Evolutionary conservation across 1,140 invertebrate genomes (phyloP).

Genomic region (Saccostrea cuccullata): DNA sequence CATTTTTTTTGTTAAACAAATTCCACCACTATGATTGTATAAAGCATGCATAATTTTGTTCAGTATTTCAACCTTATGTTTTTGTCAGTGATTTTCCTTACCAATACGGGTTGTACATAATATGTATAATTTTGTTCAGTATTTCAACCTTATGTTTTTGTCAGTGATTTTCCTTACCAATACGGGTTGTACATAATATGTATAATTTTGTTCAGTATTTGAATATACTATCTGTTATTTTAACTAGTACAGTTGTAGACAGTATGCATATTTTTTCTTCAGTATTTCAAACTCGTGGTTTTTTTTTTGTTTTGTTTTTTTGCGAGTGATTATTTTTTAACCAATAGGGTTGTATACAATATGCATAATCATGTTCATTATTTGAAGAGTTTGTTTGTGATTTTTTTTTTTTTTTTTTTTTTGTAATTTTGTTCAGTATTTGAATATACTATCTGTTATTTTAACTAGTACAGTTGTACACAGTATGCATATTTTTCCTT

Average conservation of each 20-base stretch:
- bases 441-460: neutral
- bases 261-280: neutral
- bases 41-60: no score
- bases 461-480: neutral
- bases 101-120: neutral
- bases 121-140: neutral
- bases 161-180: no score
- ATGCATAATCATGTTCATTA: neutral
- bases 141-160: no score
- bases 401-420: no score
- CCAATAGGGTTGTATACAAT: no score
- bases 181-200: neutral
- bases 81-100: no score
- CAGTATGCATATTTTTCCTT: neutral
- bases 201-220: neutral
- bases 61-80: no score
- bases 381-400: no score
- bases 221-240: neutral
- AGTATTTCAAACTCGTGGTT: neutral
- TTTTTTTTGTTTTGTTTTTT: neutral
- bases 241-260: neutral
- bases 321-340: no score
- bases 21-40: neutral
- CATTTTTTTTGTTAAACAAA: neutral
- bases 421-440: no score